These are phyloP conservation scores for Chamaea fasciata DNA, from an alignment of 2,113 vertebrate species.

Conservation along the genomic window DNA sequence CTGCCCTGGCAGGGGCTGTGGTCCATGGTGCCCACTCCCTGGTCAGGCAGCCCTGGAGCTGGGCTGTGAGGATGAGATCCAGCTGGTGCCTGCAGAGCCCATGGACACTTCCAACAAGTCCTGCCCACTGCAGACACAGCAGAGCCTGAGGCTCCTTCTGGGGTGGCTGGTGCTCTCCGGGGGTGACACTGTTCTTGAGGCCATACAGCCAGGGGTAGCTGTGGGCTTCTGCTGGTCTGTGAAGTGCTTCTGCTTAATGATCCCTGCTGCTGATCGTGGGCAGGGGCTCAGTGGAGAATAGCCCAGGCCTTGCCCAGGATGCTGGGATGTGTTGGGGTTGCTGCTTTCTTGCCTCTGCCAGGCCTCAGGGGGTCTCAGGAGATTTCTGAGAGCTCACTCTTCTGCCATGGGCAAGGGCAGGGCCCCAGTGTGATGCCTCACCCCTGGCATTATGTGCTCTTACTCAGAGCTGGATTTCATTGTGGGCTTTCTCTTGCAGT, in stretches of 20 bases:
- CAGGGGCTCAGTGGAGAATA: neutral
- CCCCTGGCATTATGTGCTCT: accelerated
- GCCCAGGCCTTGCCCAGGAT: neutral
- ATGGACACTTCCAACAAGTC: neutral
- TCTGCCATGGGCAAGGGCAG: neutral
- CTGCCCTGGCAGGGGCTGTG: neutral
- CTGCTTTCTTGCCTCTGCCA: neutral
- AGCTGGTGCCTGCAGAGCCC: neutral
- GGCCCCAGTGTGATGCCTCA: accelerated
- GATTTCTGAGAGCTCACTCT: accelerated
- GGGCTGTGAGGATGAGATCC: neutral
- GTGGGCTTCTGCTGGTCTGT: neutral
- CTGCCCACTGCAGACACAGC: neutral
- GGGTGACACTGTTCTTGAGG: neutral
- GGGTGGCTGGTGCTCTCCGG: neutral
- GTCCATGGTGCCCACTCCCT: accelerated
- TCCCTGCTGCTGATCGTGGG: neutral
- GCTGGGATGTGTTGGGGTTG: neutral
- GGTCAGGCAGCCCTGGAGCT: neutral
- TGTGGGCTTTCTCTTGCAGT: constrained; percentile 70
- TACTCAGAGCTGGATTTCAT: neutral
- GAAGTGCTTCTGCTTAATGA: neutral
- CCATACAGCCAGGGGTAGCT: neutral
- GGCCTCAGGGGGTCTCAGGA: neutral
- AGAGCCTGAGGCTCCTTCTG: neutral